These are phyloP conservation scores for Unio delphinus DNA, from an alignment of 2,888 invertebrate species.

Conservation along the genomic window DNA sequence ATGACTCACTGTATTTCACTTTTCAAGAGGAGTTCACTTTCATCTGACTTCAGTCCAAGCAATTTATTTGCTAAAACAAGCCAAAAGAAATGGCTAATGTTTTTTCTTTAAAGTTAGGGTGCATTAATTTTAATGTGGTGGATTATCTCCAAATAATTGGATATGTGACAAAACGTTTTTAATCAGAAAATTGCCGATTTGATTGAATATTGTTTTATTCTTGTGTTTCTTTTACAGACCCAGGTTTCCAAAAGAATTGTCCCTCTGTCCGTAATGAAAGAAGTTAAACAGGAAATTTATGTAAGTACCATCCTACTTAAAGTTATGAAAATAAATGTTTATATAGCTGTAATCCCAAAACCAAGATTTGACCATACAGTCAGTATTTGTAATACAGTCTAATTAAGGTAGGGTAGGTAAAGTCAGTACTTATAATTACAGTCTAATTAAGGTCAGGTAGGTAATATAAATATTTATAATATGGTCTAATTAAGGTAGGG, in stretches of 20 bases:
- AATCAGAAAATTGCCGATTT: background rate
- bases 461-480: background rate
- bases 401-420: no score
- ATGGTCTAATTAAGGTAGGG: background rate
- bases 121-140: background rate
- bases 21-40: no score
- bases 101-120: no score
- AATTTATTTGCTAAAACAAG: no score
- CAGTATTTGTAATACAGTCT: no score
- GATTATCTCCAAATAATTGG: background rate
- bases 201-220: conserved; percentile 1
- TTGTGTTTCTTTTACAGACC: conserved; percentile 45
- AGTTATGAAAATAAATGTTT: conserved; percentile 31
- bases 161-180: background rate
- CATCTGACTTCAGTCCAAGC: no score
- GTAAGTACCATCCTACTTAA: conserved; percentile 20
- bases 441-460: background rate
- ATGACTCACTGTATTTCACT: no score
- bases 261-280: conserved; percentile 62
- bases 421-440: no score
- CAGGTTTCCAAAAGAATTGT: conserved; percentile 66
- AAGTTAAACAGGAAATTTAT: conserved; percentile 51
- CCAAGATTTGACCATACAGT: no score
- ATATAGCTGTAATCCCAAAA: background rate
- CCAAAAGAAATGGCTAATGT: no score